These are phyloP conservation scores for Anoplophora glabripennis DNA, from an alignment of 1,140 invertebrate species.

Conservation along the genomic window DNA sequence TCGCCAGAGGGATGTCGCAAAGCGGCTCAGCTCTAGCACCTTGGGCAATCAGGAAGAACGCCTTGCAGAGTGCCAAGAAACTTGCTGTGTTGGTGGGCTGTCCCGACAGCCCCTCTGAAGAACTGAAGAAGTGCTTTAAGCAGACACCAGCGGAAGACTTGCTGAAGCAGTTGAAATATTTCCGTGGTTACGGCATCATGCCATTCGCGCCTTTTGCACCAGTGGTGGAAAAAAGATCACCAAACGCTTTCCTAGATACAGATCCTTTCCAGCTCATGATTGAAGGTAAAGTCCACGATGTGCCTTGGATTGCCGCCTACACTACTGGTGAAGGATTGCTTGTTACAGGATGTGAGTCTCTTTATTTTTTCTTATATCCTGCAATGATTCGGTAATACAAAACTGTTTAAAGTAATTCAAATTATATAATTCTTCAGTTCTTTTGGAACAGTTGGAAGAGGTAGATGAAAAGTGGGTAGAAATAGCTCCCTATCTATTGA, in stretches of 20 bases:
- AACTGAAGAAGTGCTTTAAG: conserved; percentile 70
- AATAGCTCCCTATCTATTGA: too few species aligned
- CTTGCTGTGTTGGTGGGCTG: conserved; percentile 69
- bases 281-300: conserved; percentile 47
- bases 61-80: conserved; percentile 64
- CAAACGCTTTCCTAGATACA: conserved; percentile 36
- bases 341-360: conserved; percentile 31
- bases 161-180: neutral
- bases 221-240: conserved; percentile 31
- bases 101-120: conserved; percentile 52
- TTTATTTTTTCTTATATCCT: too few species aligned
- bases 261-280: conserved; percentile 53
- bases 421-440: too few species aligned
- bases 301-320: conserved; percentile 46
- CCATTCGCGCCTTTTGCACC: too few species aligned
- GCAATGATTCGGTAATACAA: too few species aligned
- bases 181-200: too few species aligned
- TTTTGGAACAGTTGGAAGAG: too few species aligned
- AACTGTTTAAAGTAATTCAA: too few species aligned
- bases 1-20: conserved; percentile 68
- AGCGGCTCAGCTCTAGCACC: conserved; percentile 72
- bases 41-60: too few species aligned
- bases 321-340: conserved; percentile 45
- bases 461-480: too few species aligned
- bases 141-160: neutral